Evolutionary conservation across 2,797 vertebrate species (phyloP), one percentile per base, ranked within the genome.

Genomic region (Crenuchus spilurus): DNA sequence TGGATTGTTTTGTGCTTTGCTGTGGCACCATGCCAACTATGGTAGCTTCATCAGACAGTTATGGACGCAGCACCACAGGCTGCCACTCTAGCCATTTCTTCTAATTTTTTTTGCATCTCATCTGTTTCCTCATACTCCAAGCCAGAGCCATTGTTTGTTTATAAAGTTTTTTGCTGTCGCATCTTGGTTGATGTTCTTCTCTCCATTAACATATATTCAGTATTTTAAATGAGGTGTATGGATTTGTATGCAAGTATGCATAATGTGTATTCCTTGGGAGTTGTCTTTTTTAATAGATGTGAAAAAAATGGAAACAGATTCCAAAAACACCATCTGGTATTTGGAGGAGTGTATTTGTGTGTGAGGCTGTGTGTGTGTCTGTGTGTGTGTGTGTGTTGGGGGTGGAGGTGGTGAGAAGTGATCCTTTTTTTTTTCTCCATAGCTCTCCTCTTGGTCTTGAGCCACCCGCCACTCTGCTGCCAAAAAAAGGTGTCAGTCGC

Each of bases 291-390:
- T 94, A 93, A 94, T 94, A 89, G 93, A 94, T 91, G 92, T 92
- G 93, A 91, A 93, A 84, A 93, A 94, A 84, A 92, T 90, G 88
- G 93, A 95, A 95, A 94, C 91, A 87, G 92, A 94, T 94, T 96
- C 95, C 95, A 96, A 95, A 95, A 96, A 94, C 93, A 90, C 95
- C 95, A 96, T 97, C 96, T 98, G 95, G 92, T 95, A 95, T 95
- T 93, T 95, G 93, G 92, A 92, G 91, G 80, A 79, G 76, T 82
- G 77, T 80, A 74, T 82, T 77, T 84, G 77, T 62, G 51, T 69
- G 65, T 75, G 74, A 81, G 65, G 61, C 57, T 78, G 35, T 78
- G 65, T 80, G 81, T 78, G 77, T 75, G 70, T 72, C 68, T 75
- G 68, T 68, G 69, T 74, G 63, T 78, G 66, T 63, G 57, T 75